phyloP scores from a whole-genome alignment of 2,113 vertebrate species.

The Leptodactylus fuscus region DNA sequence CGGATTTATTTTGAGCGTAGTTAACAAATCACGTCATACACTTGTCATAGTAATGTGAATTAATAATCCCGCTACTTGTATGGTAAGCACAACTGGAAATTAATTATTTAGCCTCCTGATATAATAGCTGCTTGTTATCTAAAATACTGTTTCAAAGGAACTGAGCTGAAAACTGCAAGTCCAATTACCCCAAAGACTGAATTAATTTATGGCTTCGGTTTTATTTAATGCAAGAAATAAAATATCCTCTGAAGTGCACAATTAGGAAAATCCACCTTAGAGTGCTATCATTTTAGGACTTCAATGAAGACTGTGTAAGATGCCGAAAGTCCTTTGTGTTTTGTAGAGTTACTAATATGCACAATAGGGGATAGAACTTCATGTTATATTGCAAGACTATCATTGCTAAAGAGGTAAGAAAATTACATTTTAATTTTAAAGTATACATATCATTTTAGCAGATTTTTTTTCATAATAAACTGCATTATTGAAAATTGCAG shows the following conservation, averaged over 20 bases:
- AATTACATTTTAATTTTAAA: not conserved
- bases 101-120: not conserved
- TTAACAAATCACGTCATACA: not conserved
- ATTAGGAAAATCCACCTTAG: constrained; percentile 26
- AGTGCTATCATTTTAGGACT: not conserved
- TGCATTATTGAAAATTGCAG: too few species aligned
- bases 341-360: constrained; percentile 4
- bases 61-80: constrained; percentile 11
- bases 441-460: too few species aligned
- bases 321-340: not conserved
- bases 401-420: not conserved
- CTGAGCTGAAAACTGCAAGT: not conserved
- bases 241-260: constrained; percentile 10
- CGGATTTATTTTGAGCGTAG: not conserved
- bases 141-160: not conserved
- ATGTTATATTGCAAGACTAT: not conserved
- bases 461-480: too few species aligned
- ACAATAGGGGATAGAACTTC: constrained; percentile 11
- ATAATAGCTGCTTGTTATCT: constrained; percentile 16
- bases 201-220: constrained; percentile 15
- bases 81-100: not conserved
- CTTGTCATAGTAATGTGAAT: not conserved
- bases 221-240: not conserved
- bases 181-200: not conserved
- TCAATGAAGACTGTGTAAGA: not conserved